Evolutionary conservation across 2,888 invertebrate species (phyloP).

Genomic region (Athripsodes cinereus): DNA sequence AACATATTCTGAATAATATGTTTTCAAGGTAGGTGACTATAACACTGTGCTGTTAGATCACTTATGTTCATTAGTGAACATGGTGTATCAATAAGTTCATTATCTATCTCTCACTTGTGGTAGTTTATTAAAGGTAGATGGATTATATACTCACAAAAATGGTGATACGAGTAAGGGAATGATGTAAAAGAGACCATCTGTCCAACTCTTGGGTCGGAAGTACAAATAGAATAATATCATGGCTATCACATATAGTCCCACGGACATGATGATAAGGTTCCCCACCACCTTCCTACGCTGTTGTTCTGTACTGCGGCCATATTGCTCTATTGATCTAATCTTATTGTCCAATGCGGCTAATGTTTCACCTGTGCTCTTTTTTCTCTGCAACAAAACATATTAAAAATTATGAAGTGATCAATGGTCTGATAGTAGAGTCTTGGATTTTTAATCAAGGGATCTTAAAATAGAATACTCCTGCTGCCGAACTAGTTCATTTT

Average conservation of each 20-base stretch:
- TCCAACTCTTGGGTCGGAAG: constrained; percentile 69
- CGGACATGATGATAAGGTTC: constrained; percentile 64
- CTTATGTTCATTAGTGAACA: too few relatives aligned
- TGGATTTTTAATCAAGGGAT: too few relatives aligned
- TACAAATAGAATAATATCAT: constrained; percentile 73
- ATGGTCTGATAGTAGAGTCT: too few relatives aligned
- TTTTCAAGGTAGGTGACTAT: too few relatives aligned
- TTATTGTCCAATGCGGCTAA: constrained; percentile 72
- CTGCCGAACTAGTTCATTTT: too few relatives aligned
- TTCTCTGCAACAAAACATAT: constrained; percentile 37
- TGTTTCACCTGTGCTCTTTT: constrained; percentile 44
- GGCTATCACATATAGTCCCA: constrained; percentile 65
- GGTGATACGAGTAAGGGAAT: constrained; percentile 77
- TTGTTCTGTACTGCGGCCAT: constrained; percentile 72
- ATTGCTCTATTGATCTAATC: constrained; percentile 74
- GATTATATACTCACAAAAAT: constrained; percentile 78
- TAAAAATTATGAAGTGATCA: too few relatives aligned
- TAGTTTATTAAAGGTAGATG: too few relatives aligned
- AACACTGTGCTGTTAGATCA: too few relatives aligned
- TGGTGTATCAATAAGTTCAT: too few relatives aligned
- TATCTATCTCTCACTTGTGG: too few relatives aligned
- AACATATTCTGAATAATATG: too few relatives aligned
- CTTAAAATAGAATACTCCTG: too few relatives aligned
- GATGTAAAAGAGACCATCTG: constrained; percentile 68
- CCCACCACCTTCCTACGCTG: constrained; percentile 77